A percentile compares a stretch with the other conserved stretches of the same genome.
phyloP scores from a whole-genome alignment of 2,797 vertebrate genomes.

The Podarcis siculus region DNA sequence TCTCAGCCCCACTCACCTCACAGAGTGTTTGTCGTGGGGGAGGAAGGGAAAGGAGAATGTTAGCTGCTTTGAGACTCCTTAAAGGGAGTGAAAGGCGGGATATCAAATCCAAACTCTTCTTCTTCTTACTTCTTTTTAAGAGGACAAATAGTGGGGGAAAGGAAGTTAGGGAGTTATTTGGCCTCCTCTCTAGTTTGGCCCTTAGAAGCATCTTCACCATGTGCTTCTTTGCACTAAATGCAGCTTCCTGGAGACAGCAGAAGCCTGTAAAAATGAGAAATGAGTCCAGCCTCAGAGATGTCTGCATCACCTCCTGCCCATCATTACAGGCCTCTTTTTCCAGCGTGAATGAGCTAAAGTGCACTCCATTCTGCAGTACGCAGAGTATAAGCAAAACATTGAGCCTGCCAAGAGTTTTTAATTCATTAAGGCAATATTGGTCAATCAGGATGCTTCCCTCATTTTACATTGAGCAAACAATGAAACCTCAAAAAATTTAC shows the following conservation, averaged over 20 bases:
- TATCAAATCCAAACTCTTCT: no score
- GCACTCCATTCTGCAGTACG: constrained; percentile 37
- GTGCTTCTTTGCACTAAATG: neutral
- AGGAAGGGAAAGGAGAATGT: no score
- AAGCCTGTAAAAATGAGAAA: neutral
- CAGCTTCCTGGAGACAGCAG: neutral
- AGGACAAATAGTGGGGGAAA: neutral
- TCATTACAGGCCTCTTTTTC: neutral
- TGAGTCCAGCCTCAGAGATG: constrained; percentile 1
- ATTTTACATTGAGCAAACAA: constrained; percentile 71
- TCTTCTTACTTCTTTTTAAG: neutral
- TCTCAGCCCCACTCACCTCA: no score
- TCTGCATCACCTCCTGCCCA: neutral
- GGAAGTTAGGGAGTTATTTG: neutral
- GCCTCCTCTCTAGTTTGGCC: neutral
- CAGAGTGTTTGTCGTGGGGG: no score
- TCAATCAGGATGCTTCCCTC: constrained; percentile 53
- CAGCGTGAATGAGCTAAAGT: constrained; percentile 28
- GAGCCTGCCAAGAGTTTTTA: constrained; percentile 37
- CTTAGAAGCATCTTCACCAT: neutral
- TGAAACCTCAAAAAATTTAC: constrained; percentile 74
- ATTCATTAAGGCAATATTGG: constrained; percentile 63
- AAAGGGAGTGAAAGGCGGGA: no score
- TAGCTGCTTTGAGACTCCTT: no score
- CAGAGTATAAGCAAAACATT: constrained; percentile 40